Evolutionary conservation across 2,888 invertebrate genomes (phyloP).

Genomic region (Sesamia inferens): DNA sequence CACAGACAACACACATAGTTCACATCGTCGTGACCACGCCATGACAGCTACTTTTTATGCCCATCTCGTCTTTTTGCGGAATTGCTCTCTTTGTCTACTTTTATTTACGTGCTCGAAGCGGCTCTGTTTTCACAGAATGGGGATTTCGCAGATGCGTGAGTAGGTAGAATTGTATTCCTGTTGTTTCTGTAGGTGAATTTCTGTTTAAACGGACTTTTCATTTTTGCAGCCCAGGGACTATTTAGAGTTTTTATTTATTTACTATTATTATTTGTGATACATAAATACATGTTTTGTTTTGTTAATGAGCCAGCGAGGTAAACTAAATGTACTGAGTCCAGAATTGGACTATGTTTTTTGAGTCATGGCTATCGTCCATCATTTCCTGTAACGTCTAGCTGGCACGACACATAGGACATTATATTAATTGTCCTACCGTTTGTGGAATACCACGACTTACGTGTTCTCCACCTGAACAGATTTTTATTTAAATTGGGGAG

Average conservation of each 20-base stretch:
- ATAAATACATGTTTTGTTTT: neutral
- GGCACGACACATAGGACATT: neutral
- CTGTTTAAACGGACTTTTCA: neutral
- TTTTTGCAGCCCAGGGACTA: neutral
- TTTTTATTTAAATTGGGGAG: neutral
- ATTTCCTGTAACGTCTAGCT: neutral
- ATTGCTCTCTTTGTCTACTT: slow-evolving; percentile 87
- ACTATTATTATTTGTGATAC: neutral
- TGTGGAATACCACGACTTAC: neutral
- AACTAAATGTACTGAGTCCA: neutral
- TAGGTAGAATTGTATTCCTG: slow-evolving; percentile 40
- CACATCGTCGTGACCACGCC: slow-evolving; percentile 84
- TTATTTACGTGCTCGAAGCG: slow-evolving; percentile 82
- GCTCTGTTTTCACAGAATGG: slow-evolving; percentile 71
- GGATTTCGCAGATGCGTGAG: slow-evolving; percentile 22
- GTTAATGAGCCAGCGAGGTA: neutral
- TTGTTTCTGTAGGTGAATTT: neutral
- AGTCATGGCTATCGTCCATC: neutral
- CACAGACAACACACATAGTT: slow-evolving; percentile 75
- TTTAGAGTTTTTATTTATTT: too few species aligned
- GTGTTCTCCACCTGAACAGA: neutral
- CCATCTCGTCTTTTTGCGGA: slow-evolving; percentile 79
- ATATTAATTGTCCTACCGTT: neutral
- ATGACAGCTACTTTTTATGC: slow-evolving; percentile 89
- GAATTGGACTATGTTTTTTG: neutral